These are phyloP conservation scores for Deilephila elpenor DNA, from an alignment of 2,888 invertebrate genomes.

Conservation along the genomic window DNA sequence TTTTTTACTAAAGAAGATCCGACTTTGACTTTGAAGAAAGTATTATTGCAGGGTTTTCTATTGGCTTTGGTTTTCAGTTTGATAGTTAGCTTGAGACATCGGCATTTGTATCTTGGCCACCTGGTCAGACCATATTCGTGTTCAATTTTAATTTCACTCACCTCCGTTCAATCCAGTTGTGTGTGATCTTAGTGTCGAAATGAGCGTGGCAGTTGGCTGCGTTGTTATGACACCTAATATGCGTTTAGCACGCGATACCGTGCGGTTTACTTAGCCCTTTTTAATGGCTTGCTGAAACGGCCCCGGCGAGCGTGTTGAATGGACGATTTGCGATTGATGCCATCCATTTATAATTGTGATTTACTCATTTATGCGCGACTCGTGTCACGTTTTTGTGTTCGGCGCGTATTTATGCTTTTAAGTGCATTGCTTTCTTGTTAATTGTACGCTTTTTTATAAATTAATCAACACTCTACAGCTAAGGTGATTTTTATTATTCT, in stretches of 20 bases:
- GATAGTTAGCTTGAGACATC: too few relatives aligned
- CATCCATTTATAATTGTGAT: conserved; percentile 39
- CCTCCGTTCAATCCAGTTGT: conserved; percentile 15
- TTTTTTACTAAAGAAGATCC: too few relatives aligned
- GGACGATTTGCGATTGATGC: conserved; percentile 61
- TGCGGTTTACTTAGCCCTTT: conserved; percentile 58
- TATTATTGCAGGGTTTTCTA: too few relatives aligned
- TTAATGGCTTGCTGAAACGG: conserved; percentile 64
- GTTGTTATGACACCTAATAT: conserved; percentile 82
- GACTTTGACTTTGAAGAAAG: too few relatives aligned
- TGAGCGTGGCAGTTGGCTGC: conserved; percentile 62
- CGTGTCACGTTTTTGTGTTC: not conserved
- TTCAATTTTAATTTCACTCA: not conserved
- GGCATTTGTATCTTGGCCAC: too few relatives aligned
- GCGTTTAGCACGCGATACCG: conserved; percentile 74
- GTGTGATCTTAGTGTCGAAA: conserved; percentile 9
- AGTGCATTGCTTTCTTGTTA: too few relatives aligned
- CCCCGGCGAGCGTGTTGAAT: conserved; percentile 53
- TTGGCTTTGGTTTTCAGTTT: too few relatives aligned
- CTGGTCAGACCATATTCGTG: too few relatives aligned
- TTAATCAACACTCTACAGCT: too few relatives aligned
- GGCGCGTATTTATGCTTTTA: not conserved
- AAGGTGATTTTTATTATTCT: too few relatives aligned
- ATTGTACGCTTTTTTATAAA: too few relatives aligned
- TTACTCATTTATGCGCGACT: conserved; percentile 4